These are phyloP conservation scores for Rhyacophila evoluta DNA, from an alignment of 2,888 invertebrate species.

Conservation along the genomic window DNA sequence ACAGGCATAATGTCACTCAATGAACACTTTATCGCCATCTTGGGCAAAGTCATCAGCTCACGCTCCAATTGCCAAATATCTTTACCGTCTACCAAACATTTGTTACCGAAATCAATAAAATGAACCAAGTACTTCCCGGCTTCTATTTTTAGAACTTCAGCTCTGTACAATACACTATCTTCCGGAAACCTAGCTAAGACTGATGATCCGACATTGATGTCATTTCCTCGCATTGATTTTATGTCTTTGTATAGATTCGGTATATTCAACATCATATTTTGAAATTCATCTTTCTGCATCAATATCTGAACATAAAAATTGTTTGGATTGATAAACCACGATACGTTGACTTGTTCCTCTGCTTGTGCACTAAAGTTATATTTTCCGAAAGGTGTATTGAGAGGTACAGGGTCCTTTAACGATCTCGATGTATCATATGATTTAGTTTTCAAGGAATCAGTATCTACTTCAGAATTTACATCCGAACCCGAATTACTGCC, in stretches of 20 bases:
- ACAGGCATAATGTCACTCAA: slow-evolving; percentile 73
- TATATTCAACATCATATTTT: slow-evolving; percentile 78
- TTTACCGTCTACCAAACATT: slow-evolving; percentile 71
- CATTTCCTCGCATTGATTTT: slow-evolving; percentile 57
- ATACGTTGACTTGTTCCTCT: slow-evolving; percentile 70
- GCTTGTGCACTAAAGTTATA: slow-evolving; percentile 11
- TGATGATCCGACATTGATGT: slow-evolving; percentile 71
- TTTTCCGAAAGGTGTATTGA: slow-evolving; percentile 37
- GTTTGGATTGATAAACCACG: slow-evolving; percentile 82
- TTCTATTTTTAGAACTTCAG: slow-evolving; percentile 72
- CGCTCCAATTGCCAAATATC: slow-evolving; percentile 80
- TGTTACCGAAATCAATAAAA: slow-evolving; percentile 84
- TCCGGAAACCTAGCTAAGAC: slow-evolving; percentile 79
- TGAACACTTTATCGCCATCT: slow-evolving; percentile 78
- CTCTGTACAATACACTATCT: slow-evolving; percentile 80
- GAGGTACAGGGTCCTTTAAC: slow-evolving; percentile 38
- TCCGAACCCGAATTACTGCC: not conserved
- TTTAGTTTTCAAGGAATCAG: not conserved
- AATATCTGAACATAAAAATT: slow-evolving; percentile 77
- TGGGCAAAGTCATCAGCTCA: slow-evolving; percentile 75
- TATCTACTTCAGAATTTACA: not conserved
- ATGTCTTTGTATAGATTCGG: slow-evolving; percentile 75
- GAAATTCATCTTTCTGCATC: slow-evolving; percentile 70
- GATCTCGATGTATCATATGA: not conserved
- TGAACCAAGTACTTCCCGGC: slow-evolving; percentile 74